These are phyloP conservation scores for Nephrotoma guestfalica DNA, from an alignment of 2,888 invertebrate species.

Conservation along the genomic window DNA sequence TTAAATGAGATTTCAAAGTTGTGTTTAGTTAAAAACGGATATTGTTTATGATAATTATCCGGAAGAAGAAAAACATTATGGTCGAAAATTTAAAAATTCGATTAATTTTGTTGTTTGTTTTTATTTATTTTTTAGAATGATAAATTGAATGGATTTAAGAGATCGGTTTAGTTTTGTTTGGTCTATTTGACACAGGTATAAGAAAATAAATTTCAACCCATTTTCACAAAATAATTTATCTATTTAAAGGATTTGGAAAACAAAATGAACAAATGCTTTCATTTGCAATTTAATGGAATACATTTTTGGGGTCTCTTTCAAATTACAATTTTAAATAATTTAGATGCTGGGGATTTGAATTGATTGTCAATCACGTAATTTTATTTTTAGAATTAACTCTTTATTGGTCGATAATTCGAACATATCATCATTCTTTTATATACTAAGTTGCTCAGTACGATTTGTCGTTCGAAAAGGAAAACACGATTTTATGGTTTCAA, in stretches of 20 bases:
- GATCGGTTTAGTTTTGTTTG: neutral
- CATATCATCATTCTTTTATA: too few relatives aligned
- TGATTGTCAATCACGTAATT: too few relatives aligned
- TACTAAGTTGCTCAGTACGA: too few relatives aligned
- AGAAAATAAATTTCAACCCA: neutral
- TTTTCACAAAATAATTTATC: neutral
- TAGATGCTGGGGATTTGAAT: too few relatives aligned
- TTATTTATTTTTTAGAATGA: neutral
- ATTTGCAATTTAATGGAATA: neutral
- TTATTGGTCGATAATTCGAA: too few relatives aligned
- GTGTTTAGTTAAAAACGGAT: neutral
- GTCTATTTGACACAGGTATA: neutral
- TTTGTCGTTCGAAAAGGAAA: too few relatives aligned
- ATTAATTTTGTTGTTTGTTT: neutral
- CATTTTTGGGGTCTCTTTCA: neutral
- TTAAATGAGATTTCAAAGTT: neutral
- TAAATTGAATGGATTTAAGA: neutral
- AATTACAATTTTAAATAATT: too few relatives aligned
- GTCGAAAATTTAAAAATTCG: neutral
- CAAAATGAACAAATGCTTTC: neutral
- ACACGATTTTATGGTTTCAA: too few relatives aligned
- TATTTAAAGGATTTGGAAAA: neutral
- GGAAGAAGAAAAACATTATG: neutral
- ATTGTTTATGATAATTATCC: neutral
- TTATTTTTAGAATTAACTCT: too few relatives aligned